These are phyloP conservation scores for Leptopilina clavipes DNA, from an alignment of 1,140 invertebrate species.

Conservation along the genomic window DNA sequence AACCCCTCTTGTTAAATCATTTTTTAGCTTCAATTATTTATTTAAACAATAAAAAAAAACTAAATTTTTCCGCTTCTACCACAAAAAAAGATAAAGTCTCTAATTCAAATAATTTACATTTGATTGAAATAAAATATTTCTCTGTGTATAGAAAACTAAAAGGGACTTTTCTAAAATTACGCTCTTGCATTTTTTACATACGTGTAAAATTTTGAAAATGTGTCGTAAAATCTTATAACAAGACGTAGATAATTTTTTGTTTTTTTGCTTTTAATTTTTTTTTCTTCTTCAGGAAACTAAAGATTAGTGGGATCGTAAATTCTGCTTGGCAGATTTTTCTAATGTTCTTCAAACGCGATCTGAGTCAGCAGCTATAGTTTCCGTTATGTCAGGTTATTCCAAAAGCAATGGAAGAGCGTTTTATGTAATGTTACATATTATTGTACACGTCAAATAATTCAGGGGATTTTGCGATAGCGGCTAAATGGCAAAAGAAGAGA, in stretches of 20 bases:
- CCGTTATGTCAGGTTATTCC: slow-evolving; percentile 24
- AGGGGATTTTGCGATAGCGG: slow-evolving; percentile 26
- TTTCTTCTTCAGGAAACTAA: neutral
- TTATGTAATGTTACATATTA: slow-evolving; percentile 21
- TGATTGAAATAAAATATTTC: too few relatives aligned
- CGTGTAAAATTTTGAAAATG: too few relatives aligned
- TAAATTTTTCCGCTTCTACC: too few relatives aligned
- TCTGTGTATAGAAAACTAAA: too few relatives aligned
- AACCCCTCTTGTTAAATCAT: too few relatives aligned
- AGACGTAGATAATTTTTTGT: neutral
- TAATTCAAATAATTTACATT: too few relatives aligned
- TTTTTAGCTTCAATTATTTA: too few relatives aligned
- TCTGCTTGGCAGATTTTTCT: slow-evolving; percentile 25
- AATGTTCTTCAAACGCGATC: slow-evolving; percentile 10
- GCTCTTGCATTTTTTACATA: too few relatives aligned
- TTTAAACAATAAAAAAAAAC: too few relatives aligned
- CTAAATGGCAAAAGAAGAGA: slow-evolving; percentile 11
- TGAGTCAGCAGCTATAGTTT: slow-evolving; percentile 18
- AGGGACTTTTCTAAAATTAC: too few relatives aligned
- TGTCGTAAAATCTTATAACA: too few relatives aligned
- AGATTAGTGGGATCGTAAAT: slow-evolving; percentile 16
- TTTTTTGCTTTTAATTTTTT: neutral
- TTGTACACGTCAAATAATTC: slow-evolving; percentile 10
- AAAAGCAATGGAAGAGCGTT: neutral
- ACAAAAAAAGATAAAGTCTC: too few relatives aligned